phyloP scores from a whole-genome alignment of 2,888 invertebrate genomes.

The Chrysolina oricalcia region DNA sequence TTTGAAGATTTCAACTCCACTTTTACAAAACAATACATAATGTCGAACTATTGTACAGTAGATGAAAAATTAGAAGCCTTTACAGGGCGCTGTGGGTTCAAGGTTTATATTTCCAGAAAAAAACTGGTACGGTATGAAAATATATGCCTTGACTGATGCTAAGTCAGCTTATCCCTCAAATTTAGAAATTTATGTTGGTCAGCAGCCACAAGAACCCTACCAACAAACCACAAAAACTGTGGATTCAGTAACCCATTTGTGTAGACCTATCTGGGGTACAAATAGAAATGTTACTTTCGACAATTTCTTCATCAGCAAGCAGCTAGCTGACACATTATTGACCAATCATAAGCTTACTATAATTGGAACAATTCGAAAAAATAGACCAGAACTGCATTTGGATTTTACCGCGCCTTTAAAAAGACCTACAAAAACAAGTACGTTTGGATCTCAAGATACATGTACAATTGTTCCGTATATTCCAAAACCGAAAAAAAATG shows the following conservation, averaged over 20 bases:
- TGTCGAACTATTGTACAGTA: neutral
- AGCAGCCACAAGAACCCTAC: neutral
- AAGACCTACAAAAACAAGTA: constrained; percentile 41
- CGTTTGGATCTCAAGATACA: constrained; percentile 43
- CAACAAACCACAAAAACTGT: neutral
- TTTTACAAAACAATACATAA: neutral
- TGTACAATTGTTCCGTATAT: constrained; percentile 58
- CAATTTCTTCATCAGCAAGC: too few species aligned
- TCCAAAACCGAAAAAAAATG: too few species aligned
- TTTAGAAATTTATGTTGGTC: neutral
- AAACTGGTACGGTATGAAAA: neutral
- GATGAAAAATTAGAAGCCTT: neutral
- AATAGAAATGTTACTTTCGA: too few species aligned
- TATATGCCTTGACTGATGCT: neutral
- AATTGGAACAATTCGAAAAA: constrained; percentile 41
- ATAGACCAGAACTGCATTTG: neutral
- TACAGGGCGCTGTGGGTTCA: neutral
- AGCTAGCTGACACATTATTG: neutral
- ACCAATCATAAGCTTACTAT: constrained; percentile 36
- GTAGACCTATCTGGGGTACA: neutral
- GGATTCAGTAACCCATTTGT: neutral
- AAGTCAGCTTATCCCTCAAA: neutral
- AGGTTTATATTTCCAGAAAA: neutral
- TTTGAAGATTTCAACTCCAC: neutral
- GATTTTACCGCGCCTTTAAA: constrained; percentile 27